These are phyloP conservation scores for Baronia brevicornis DNA, from an alignment of 2,888 invertebrate genomes.

Conservation along the genomic window DNA sequence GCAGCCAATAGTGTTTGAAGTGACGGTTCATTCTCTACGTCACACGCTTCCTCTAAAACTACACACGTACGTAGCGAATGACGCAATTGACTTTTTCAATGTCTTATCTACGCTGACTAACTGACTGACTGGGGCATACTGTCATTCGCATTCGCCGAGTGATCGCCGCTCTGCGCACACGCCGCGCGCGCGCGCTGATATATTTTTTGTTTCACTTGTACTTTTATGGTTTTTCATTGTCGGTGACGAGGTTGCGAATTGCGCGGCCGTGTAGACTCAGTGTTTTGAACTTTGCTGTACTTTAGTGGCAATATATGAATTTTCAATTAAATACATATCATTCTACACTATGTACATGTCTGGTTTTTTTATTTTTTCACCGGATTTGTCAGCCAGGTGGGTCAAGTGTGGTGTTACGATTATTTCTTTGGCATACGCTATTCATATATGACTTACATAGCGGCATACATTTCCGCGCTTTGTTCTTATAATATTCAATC, in stretches of 20 bases:
- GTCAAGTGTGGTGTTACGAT: too few relatives aligned
- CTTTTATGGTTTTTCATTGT: constrained; percentile 57
- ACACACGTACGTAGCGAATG: constrained; percentile 68
- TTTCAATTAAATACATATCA: constrained; percentile 35
- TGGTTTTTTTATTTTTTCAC: constrained; percentile 64
- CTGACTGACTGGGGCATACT: constrained; percentile 68
- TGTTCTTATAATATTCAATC: too few relatives aligned
- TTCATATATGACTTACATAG: too few relatives aligned
- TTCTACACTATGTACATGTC: constrained; percentile 59
- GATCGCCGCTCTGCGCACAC: constrained; percentile 64
- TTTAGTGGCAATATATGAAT: constrained; percentile 44
- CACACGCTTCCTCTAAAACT: constrained; percentile 69
- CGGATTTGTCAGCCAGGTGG: constrained; percentile 65
- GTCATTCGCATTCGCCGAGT: constrained; percentile 71
- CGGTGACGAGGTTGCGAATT: constrained; percentile 68
- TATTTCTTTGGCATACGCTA: constrained; percentile 35
- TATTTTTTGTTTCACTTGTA: constrained; percentile 62
- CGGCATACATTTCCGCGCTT: constrained; percentile 10
- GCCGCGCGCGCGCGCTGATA: constrained; percentile 39
- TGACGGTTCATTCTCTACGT: constrained; percentile 61
- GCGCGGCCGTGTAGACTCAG: constrained; percentile 58
- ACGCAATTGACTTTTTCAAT: constrained; percentile 76
- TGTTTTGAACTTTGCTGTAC: constrained; percentile 64
- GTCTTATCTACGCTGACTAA: constrained; percentile 73
- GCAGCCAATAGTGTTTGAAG: constrained; percentile 51